phyloP scores from a whole-genome alignment of 2,888 invertebrate genomes.

The Amblyjoppa fuscipennis region DNA sequence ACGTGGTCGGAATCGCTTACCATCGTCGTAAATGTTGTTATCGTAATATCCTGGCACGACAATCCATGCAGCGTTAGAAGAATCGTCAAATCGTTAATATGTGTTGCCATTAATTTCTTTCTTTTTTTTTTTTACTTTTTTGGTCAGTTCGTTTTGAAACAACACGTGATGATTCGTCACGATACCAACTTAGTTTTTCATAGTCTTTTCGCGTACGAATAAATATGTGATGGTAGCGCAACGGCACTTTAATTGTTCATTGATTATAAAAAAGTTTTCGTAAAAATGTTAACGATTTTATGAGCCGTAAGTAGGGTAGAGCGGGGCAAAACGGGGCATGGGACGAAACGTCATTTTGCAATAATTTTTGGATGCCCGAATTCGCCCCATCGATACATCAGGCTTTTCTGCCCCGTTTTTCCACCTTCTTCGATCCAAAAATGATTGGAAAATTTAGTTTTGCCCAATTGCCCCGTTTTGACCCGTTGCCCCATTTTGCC shows the following conservation, averaged over 20 bases:
- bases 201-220: neutral
- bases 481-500: no score
- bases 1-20: conserved; percentile 65
- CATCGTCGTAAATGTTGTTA: conserved; percentile 72
- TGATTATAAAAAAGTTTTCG: neutral
- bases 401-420: no score
- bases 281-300: neutral
- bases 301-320: neutral
- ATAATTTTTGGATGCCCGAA: no score
- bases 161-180: neutral
- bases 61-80: conserved; percentile 73
- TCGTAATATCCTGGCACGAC: conserved; percentile 69
- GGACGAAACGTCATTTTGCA: no score
- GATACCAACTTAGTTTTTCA: neutral
- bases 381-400: no score
- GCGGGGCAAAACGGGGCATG: no score
- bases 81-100: conserved; percentile 52
- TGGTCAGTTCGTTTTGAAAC: neutral
- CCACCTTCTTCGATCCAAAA: no score
- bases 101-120: conserved; percentile 32
- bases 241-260: neutral
- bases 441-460: no score
- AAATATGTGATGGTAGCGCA: neutral
- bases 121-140: neutral
- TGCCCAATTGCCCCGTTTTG: no score